phyloP scores from a whole-genome alignment of 2,113 vertebrate genomes.

The Colius striatus region DNA sequence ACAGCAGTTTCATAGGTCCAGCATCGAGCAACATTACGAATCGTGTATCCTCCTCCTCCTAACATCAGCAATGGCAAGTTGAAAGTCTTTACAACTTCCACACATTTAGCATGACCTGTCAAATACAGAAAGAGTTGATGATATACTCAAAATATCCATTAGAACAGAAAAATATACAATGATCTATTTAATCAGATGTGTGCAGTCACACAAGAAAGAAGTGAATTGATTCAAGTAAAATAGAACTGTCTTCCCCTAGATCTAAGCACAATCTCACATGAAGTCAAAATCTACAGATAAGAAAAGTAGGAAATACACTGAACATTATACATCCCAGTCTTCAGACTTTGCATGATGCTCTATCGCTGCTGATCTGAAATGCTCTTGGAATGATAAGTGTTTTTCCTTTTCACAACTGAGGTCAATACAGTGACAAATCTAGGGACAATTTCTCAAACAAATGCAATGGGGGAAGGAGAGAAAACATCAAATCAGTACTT shows the following conservation, averaged over 20 bases:
- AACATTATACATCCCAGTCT: background rate
- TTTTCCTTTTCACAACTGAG: background rate
- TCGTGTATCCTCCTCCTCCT: conserved; percentile 86
- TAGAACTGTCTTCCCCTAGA: background rate
- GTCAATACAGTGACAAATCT: background rate
- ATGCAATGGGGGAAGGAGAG: background rate
- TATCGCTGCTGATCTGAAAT: background rate
- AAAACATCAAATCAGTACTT: background rate
- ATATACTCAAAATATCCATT: background rate
- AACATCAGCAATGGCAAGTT: conserved; percentile 85
- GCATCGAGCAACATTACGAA: conserved; percentile 85
- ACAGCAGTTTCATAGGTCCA: conserved; percentile 88
- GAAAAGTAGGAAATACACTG: background rate
- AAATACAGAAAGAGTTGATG: conserved; percentile 29
- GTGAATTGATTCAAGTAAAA: background rate
- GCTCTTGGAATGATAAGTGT: background rate
- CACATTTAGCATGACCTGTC: conserved; percentile 86
- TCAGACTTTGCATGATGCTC: background rate
- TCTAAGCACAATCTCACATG: background rate
- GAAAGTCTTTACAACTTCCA: conserved; percentile 87
- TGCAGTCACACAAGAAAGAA: background rate
- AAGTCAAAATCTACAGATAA: background rate
- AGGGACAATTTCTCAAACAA: background rate
- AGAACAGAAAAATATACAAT: background rate
- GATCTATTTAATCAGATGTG: background rate